phyloP scores from a whole-genome alignment of 2,113 vertebrate species.

The Spizaetus ornatus region DNA sequence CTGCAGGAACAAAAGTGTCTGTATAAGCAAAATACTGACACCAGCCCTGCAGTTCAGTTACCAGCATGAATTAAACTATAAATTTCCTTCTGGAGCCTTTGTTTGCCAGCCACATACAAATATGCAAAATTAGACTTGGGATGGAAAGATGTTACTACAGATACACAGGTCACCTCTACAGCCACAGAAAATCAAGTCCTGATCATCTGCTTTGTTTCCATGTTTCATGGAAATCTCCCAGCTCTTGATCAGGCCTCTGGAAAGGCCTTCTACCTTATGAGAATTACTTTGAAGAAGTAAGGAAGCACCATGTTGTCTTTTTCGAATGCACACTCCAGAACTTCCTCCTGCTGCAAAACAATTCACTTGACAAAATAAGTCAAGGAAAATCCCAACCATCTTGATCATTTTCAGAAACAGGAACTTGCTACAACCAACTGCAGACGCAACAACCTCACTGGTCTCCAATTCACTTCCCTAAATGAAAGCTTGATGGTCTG shows the following conservation, averaged over 20 bases:
- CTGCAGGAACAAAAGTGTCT: not conserved
- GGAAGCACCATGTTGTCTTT: not conserved
- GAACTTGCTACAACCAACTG: not conserved
- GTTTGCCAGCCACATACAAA: not conserved
- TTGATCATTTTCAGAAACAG: not conserved
- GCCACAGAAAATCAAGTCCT: not conserved
- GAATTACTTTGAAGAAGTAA: constrained; percentile 1
- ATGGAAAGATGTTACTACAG: not conserved
- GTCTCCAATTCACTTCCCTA: constrained; percentile 16
- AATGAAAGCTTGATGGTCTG: not conserved
- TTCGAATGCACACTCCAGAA: not conserved
- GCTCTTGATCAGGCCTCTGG: not conserved
- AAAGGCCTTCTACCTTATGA: not conserved
- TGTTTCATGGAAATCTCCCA: not conserved
- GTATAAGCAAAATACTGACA: not conserved
- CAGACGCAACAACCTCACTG: not conserved
- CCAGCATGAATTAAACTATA: not conserved
- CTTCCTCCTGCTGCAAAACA: constrained; percentile 2
- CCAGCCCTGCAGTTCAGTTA: not conserved
- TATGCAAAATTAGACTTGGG: not conserved
- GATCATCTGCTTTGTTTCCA: not conserved
- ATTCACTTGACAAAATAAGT: not conserved
- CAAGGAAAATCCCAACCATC: constrained; percentile 20
- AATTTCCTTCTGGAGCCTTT: not conserved
- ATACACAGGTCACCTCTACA: not conserved